Evolutionary conservation across 2,113 vertebrate genomes (phyloP).

Genomic region (Romanogobio albipinnatus): DNA sequence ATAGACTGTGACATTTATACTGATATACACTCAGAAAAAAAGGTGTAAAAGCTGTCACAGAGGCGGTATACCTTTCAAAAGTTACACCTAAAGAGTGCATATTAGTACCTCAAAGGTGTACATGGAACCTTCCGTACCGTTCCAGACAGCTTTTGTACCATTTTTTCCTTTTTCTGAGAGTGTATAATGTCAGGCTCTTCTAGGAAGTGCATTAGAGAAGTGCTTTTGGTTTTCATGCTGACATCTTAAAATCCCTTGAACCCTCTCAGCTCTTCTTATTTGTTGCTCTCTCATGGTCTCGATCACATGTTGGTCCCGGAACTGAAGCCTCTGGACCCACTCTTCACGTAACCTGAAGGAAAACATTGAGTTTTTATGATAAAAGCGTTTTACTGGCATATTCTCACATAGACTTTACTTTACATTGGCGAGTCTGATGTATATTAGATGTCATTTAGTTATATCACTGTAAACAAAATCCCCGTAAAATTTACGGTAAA

Average conservation of each 20-base stretch:
- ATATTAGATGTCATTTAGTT: too few relatives aligned
- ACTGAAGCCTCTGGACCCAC: constrained; percentile 55
- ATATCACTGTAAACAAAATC: too few relatives aligned
- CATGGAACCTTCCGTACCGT: too few relatives aligned
- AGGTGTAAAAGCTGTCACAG: too few relatives aligned
- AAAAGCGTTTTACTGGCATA: not conserved
- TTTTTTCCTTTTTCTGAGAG: too few relatives aligned
- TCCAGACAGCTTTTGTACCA: too few relatives aligned
- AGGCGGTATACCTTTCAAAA: too few relatives aligned
- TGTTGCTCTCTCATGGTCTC: constrained; percentile 39
- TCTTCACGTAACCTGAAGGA: constrained; percentile 56
- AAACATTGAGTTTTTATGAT: not conserved
- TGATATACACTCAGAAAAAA: not conserved
- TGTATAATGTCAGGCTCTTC: not conserved
- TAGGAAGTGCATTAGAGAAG: not conserved
- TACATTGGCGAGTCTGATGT: not conserved
- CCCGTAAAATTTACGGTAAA: too few relatives aligned
- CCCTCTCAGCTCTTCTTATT: constrained; percentile 35
- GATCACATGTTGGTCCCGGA: constrained; percentile 29
- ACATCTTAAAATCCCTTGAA: not conserved
- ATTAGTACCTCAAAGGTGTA: too few relatives aligned
- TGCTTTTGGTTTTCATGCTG: not conserved
- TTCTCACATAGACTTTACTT: not conserved
- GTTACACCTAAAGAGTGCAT: too few relatives aligned
- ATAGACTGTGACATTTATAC: not conserved